These are phyloP conservation scores for Lepisosteus oculatus DNA, from an alignment of 2,113 vertebrate genomes.

Conservation along the genomic window DNA sequence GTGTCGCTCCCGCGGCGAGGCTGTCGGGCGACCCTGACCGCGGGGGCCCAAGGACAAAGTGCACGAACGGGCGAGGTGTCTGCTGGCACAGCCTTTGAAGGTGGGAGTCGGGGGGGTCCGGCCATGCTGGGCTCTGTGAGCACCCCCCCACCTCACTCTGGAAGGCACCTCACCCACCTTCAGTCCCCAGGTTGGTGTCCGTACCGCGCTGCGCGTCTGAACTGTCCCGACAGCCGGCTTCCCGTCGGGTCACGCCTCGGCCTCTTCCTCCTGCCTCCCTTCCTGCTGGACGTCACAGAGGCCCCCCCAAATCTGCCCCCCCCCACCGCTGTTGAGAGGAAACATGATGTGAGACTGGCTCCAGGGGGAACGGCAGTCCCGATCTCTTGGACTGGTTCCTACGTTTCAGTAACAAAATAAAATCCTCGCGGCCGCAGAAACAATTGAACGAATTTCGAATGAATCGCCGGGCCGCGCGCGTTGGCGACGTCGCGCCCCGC, in stretches of 20 bases:
- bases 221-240: background rate
- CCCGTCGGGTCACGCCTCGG: background rate
- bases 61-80: background rate
- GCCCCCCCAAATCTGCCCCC: no score
- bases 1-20: conserved; percentile 7
- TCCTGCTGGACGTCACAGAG: no score
- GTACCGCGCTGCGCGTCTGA: conserved; percentile 2
- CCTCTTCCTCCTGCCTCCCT: no score
- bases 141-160: background rate
- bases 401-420: no score
- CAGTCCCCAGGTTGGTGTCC: background rate
- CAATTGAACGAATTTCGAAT: no score
- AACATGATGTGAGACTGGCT: background rate
- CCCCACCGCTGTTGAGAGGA: background rate
- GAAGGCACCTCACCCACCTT: background rate
- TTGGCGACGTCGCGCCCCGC: no score
- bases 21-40: conserved; percentile 16
- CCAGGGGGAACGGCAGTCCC: no score
- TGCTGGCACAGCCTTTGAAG: conserved; percentile 12
- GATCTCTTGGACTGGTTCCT: no score
- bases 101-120: background rate
- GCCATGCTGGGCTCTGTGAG: background rate
- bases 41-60: conserved; percentile 9
- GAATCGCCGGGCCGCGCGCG: no score
- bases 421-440: no score